Evolutionary conservation across 1,140 invertebrate species (phyloP).

Genomic region (Eciton burchellii): DNA sequence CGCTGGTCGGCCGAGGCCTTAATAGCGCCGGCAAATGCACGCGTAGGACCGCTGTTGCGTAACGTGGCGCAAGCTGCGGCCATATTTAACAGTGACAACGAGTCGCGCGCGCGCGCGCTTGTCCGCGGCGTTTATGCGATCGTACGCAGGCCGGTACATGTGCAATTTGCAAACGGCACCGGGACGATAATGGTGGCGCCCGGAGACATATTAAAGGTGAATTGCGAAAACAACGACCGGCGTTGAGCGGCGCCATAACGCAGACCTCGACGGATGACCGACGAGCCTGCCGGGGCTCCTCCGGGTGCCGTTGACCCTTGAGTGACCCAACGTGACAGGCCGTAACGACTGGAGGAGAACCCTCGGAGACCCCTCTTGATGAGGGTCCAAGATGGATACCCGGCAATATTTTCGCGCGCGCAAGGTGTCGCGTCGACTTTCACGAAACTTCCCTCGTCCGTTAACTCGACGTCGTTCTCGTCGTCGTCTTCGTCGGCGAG

Average conservation of each 20-base stretch:
- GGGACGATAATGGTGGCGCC: conserved; percentile 70
- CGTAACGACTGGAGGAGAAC: conserved; percentile 78
- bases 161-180: conserved; percentile 71
- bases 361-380: conserved; percentile 79
- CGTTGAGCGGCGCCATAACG: conserved; percentile 70
- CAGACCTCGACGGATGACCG: conserved; percentile 71
- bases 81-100: conserved; percentile 54
- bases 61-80: conserved; percentile 48
- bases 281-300: conserved; percentile 76
- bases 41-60: conserved; percentile 36
- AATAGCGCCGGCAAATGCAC: neutral
- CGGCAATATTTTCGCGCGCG: conserved; percentile 77
- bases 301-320: conserved; percentile 80
- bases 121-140: conserved; percentile 61
- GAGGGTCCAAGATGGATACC: conserved; percentile 83
- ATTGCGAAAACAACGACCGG: conserved; percentile 75
- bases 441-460: conserved; percentile 61
- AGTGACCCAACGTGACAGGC: conserved; percentile 77
- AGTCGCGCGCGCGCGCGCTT: conserved; percentile 32
- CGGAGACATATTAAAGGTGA: conserved; percentile 77
- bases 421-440: conserved; percentile 68
- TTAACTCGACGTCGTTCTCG: neutral
- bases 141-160: conserved; percentile 41
- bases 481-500: conserved; percentile 4
- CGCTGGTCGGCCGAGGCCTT: neutral